Base-by-base conservation (phyloP, 2,888 invertebrate genomes). In the Sisyra nigra region DNA sequence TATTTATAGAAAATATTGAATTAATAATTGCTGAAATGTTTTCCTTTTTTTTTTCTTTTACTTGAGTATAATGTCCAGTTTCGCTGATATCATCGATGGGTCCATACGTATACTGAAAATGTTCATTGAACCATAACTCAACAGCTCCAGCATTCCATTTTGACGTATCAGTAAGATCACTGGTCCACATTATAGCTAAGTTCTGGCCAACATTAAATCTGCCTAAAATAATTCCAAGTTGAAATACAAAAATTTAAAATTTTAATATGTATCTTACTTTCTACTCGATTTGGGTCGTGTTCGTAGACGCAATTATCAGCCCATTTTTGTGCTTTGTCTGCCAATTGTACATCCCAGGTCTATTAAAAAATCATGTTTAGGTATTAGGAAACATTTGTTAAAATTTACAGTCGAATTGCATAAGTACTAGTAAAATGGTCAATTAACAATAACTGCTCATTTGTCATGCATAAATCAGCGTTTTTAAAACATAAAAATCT, bases 311-410 rank as follows among this genome's bases (percentile, higher is more conserved):
- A 91, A 47, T 78, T 73, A 53, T 82, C 76, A 0, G 89, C 80
- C 82, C 89, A 88, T 53, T 73, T 69, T 58, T 91, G 91, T 2
- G 91, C 88, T 41, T 76, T 71, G 13, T 68, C 66, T 36, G 89
- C 89, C 54, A 91, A 62, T 57, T 88, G 86, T 40, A 88, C 82
- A 56, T 89, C 88, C 91, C 91, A 91, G 51, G 78, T 71, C 82
- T 82, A 52, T 44, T 55, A 56, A 52, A 51, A 50, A 49, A 49
- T 49, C 51, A n/a, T n/a, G n/a, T n/a, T n/a, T n/a, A n/a, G n/a
- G n/a, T n/a, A n/a, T n/a, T n/a, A n/a, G n/a, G n/a, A n/a, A n/a
- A n/a, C n/a, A n/a, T n/a, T n/a, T n/a, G n/a, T n/a, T n/a, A n/a
- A n/a, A n/a, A n/a, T n/a, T n/a, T n/a, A n/a, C n/a, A n/a, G n/a